Evolutionary conservation across 1,140 invertebrate genomes (phyloP), one percentile per base, ranked within the genome.

Genomic region (Callitettix versicolor): DNA sequence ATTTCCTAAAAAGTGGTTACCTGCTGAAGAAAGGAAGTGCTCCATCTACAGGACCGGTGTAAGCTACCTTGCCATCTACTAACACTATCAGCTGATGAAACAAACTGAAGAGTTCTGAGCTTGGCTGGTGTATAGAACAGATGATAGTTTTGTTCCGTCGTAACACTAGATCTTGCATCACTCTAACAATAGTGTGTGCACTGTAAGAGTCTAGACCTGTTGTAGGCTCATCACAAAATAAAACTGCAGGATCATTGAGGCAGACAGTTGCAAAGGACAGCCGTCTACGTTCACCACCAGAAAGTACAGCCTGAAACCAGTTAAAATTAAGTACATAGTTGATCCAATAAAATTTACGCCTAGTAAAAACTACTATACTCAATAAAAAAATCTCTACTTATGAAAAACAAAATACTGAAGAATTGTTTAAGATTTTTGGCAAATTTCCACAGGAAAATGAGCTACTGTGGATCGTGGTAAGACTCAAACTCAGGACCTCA

Each of bases 161-260:
- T n/a, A n/a, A n/a, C n/a, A n/a, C n/a, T n/a, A n/a, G n/a, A 92
- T 75, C 61, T 86, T 79, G 2, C 34, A 74, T 71, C n/a, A n/a
- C n/a, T n/a, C n/a, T n/a, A n/a, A 97, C 79, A 41, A 97, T 71
- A 67, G 88, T 90, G 60, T 86, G 81, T 0, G 94, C 94, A 64
- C 93, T 95, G 63, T 82, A 93, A 0, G 93, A 90, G 68, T 98
- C 95, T 41, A 97, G 69, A 0, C 95, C 86, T 0, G 86, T 95
- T 0, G 95, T 98, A 3, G 95, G 94, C 66, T 98, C 95, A 67
- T 98, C 95, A 66, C 93, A 91, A 69, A 98, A 96, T 52, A 98
- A 71, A 26, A 98, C 74, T 3, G 86, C 81, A 0, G 95, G 95
- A 74, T 96, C 87, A 3, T 90, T 95, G 17, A 98, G 67, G 17